Conservation (phyloP, 2,797 vertebrate species). For the Dromococcyx pavoninus region DNA sequence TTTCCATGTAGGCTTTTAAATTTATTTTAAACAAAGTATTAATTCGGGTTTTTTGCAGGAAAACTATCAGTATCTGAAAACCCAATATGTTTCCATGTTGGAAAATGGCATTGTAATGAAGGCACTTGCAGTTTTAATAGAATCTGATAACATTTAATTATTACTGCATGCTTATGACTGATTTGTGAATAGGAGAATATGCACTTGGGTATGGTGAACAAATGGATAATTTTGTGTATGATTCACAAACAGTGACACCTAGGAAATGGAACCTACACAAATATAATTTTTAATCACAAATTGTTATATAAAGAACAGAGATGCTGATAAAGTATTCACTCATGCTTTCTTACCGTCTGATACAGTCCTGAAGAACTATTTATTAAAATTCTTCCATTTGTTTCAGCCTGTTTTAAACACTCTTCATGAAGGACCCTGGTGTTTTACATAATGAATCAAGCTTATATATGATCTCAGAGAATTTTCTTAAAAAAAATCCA, state of each 20-base stretch:
- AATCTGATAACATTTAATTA: not conserved
- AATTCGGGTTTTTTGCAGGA: not conserved
- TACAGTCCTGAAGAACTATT: not conserved
- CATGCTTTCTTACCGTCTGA: not conserved
- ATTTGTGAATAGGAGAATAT: not conserved
- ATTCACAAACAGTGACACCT: not conserved
- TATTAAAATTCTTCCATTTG: not conserved
- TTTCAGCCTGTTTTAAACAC: not conserved
- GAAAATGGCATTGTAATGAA: not conserved
- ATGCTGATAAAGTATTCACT: not conserved
- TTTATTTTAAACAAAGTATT: not conserved
- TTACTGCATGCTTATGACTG: not conserved
- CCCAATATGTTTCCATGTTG: not conserved
- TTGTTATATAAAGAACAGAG: not conserved
- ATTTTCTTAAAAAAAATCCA: not conserved
- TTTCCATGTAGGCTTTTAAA: not conserved
- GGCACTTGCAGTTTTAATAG: not conserved
- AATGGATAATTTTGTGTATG: not conserved
- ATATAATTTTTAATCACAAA: slow-evolving; percentile 26
- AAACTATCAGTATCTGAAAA: not conserved
- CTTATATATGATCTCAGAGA: not conserved
- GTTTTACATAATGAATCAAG: not conserved
- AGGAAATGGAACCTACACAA: not conserved
- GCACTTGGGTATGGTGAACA: not conserved
- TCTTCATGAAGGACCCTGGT: not conserved